These are phyloP conservation scores for Geophilus truncorum DNA, from an alignment of 2,888 invertebrate species.

Conservation along the genomic window DNA sequence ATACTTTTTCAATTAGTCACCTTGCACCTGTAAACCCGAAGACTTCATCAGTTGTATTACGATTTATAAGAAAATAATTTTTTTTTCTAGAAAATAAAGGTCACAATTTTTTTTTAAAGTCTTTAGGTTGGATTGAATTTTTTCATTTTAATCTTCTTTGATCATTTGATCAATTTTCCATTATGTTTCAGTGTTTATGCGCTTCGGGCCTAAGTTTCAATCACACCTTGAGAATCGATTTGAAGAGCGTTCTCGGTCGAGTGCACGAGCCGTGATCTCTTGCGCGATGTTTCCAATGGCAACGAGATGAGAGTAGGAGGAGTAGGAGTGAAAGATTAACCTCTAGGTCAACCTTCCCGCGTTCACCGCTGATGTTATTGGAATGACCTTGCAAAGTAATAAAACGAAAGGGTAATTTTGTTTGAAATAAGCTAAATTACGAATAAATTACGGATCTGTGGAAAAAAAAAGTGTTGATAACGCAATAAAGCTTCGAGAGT, in stretches of 20 bases:
- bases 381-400: background rate
- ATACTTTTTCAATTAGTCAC: slow-evolving; percentile 12
- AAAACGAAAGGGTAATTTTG: background rate
- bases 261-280: slow-evolving; percentile 1
- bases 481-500: background rate
- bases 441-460: background rate
- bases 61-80: background rate
- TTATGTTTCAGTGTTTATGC: slow-evolving; percentile 7
- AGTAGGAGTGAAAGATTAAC: background rate
- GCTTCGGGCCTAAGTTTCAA: background rate
- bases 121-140: background rate
- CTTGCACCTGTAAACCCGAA: slow-evolving; percentile 2
- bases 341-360: background rate
- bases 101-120: background rate
- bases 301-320: background rate
- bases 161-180: background rate
- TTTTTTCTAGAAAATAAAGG: background rate
- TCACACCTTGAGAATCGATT: slow-evolving; percentile 20
- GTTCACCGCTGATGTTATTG: background rate
- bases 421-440: background rate
- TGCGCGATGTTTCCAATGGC: background rate
- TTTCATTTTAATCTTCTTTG: background rate
- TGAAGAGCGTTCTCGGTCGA: background rate
- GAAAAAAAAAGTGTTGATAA: background rate
- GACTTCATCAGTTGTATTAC: background rate